Evolutionary conservation across 2,113 vertebrate genomes (phyloP), one percentile per base, ranked within the genome.

Genomic region (Coreoperca whiteheadi): DNA sequence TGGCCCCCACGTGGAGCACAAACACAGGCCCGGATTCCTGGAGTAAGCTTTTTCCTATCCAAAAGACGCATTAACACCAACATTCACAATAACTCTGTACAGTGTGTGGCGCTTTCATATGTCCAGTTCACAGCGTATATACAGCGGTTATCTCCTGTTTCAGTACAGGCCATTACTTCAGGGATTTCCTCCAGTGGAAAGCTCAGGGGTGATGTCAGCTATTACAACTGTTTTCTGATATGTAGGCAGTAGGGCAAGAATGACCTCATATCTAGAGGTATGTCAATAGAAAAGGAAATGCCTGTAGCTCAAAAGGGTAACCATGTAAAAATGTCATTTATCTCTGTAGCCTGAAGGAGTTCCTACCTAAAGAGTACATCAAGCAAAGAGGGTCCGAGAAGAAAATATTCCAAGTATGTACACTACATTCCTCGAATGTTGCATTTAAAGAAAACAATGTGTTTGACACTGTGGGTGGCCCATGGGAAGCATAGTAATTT

Each of bases 1-100:
- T 34, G 98, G 98, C 92, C 97, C 98, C 91, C 98, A 99, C 4
- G 97, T 98, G 86, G 98, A 99, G 77, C 97, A 97, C 94, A 99
- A 99, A 94, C 98, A 99, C 95, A 99, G 99, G 90, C 97, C 97
- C 23, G 98, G 98, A 94, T 99, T 99, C 93, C 93, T 99, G 75
- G 98, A 99, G 98, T 99, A 98, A 98, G 95, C 84, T 51, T 46
- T 46, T 69, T 61, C 50, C 50, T 81, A 57, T 69, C 65, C 28
- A 65, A 75, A 67, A 43, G 30, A 85, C 83, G 30, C 82, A 51
- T 73, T 20, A 50, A 77, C 60, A 69, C 12, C 41, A 59, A 67
- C 50, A 59, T 75, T 65, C 20, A 75, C 21, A 71, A 67, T 46
- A 50, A 53, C 14, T 63, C 41, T 34, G 18, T 25, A 63, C 7